Conservation (phyloP, 2,888 invertebrate genomes). For the Sphaerophoria rueppellii region DNA sequence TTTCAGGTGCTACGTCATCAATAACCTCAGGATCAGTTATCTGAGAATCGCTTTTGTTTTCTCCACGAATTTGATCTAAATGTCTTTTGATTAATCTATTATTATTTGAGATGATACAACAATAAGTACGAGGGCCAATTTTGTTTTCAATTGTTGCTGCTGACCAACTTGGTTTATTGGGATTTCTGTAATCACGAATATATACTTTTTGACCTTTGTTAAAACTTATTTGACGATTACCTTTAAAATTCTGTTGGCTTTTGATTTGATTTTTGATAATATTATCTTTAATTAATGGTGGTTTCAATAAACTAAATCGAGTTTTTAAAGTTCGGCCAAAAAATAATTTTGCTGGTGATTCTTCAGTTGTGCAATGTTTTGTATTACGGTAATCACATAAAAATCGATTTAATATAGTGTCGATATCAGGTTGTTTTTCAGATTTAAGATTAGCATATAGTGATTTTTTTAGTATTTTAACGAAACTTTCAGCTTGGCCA, state of each 20-base stretch:
- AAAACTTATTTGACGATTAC: conserved; percentile 13
- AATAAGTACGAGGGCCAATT: conserved; percentile 26
- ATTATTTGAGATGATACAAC: conserved; percentile 22
- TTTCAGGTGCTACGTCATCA: neutral
- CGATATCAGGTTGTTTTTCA: conserved; percentile 2
- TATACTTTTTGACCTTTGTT: conserved; percentile 17
- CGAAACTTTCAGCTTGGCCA: conserved; percentile 66
- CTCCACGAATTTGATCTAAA: conserved; percentile 16
- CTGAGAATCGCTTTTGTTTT: neutral
- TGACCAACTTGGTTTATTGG: conserved; percentile 21
- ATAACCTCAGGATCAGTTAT: neutral
- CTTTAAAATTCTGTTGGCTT: conserved; percentile 21
- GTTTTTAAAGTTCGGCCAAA: conserved; percentile 28
- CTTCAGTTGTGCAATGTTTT: conserved; percentile 25
- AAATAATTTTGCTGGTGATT: conserved; percentile 36
- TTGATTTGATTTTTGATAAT: conserved; percentile 21
- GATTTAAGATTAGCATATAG: conserved; percentile 4
- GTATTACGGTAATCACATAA: conserved; percentile 32
- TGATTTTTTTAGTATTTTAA: conserved; percentile 18
- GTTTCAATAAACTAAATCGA: conserved; percentile 27
- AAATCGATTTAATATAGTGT: conserved; percentile 24
- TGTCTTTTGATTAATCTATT: conserved; percentile 25
- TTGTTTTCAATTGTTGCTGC: conserved; percentile 8
- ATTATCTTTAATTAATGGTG: conserved; percentile 15
- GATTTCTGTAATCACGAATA: conserved; percentile 25